Percentiles rank a stretch among this genome's conserved stretches.
These are phyloP conservation scores for Podiceps cristatus DNA, from an alignment of 2,113 vertebrate species.

Conservation along the genomic window DNA sequence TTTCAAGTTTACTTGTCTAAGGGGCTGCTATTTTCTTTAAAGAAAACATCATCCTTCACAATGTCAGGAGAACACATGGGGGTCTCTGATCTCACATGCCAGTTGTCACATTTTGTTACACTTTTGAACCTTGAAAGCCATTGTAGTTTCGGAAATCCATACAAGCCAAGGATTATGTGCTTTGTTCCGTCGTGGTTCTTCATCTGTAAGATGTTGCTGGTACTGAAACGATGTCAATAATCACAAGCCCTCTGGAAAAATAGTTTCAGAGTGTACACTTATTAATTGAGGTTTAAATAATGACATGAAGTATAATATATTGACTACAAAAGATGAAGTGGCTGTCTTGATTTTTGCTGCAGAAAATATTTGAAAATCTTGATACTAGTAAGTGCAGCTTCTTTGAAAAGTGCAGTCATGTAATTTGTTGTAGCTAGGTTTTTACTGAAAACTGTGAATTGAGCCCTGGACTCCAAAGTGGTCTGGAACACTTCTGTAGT, in stretches of 20 bases:
- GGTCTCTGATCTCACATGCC: neutral
- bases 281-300: neutral
- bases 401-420: neutral
- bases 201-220: neutral
- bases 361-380: neutral
- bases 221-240: neutral
- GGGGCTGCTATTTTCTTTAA: neutral
- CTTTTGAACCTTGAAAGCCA: neutral
- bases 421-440: neutral
- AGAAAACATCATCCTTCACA: constrained; percentile 13
- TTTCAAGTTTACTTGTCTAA: neutral
- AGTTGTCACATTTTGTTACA: constrained; percentile 10
- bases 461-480: neutral
- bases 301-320: neutral
- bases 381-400: neutral
- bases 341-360: neutral
- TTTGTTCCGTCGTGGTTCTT: constrained; percentile 1
- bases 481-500: neutral
- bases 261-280: neutral
- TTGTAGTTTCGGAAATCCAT: neutral
- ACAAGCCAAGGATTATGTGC: neutral
- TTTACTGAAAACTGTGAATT: neutral
- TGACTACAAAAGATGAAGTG: neutral
- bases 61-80: neutral
- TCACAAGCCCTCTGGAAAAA: neutral